Evolutionary conservation across 2,797 vertebrate genomes (phyloP), one percentile per base, ranked within the genome.

Genomic region (Schizopygopsis malacanthus): DNA sequence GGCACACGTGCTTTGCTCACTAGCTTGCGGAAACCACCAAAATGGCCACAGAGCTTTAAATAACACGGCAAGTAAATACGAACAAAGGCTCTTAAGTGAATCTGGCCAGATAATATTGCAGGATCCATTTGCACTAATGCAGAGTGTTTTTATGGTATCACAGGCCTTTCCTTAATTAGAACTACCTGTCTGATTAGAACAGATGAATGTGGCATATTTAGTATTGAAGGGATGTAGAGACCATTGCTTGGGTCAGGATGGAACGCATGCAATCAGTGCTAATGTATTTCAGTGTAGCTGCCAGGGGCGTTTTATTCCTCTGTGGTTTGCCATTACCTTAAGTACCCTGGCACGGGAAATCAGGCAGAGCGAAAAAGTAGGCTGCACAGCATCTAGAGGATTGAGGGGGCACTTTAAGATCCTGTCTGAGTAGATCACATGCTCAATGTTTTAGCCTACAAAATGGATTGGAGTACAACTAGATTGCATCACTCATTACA

Each of bases 271-370:
- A 86, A 86, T 88, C 82, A 86, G 61, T 82, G 90, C 87, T 91
- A 89, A 88, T 88, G 90, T 82, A 84, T 79, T 90, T 91, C 82
- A 85, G 84, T 59, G 67, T 43, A 52, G 87, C 90, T 86, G 88
- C 84, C 85, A 87, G 84, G 71, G 81, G 59, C 86, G 85, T 88
- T 91, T 91, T 93, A 89, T 90, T 90, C 93, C 88, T 72, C 81
- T 89, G 91, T 90, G 91, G 89, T 88, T 87, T 87, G 83, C 91
- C 86, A 92, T 95, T 93, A 93, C 83, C 71, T 91, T 92, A 93
- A 94, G 87, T 89, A 86, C 81, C 87, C 43, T 28, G 75, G 79
- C 73, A 88, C 86, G 86, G 87, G 85, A 78, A 73, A 86, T 85
- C 83, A 85, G 83, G 72, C 56, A 61, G 79, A 56, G 63, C 59